Conservation (phyloP, 2,113 vertebrate genomes). For the Excalfactoria chinensis region DNA sequence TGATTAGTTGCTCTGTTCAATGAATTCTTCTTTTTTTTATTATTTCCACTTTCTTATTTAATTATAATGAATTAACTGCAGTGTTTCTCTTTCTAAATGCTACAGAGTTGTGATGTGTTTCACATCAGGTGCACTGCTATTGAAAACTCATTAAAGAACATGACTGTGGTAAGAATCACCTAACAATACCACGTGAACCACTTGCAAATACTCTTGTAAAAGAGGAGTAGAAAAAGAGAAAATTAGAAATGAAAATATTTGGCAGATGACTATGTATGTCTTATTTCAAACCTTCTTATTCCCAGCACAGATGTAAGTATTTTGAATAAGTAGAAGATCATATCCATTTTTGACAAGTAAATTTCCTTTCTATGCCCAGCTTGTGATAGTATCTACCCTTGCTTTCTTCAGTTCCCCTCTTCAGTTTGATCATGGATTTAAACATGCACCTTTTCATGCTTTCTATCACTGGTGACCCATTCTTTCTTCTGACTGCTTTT, state of each 20-base stretch:
- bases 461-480: not conserved
- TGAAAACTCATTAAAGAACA: slow-evolving; percentile 15
- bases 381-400: not conserved
- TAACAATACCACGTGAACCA: not conserved
- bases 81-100: not conserved
- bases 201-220: not conserved
- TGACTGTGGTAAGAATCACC: not conserved
- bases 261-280: not conserved
- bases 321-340: not conserved
- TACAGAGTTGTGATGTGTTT: not conserved
- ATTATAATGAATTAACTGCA: not conserved
- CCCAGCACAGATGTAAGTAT: not conserved
- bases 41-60: no score
- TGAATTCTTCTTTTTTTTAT: not conserved
- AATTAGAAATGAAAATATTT: not conserved
- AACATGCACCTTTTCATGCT: not conserved
- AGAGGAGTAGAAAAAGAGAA: not conserved
- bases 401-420: not conserved
- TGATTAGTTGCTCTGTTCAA: slow-evolving; percentile 12
- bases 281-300: slow-evolving; percentile 18
- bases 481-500: not conserved
- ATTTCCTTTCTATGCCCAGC: not conserved
- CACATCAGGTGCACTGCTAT: not conserved
- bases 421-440: not conserved
- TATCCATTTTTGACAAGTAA: not conserved